These are phyloP conservation scores for Cottoperca gobio DNA, from an alignment of 2,797 vertebrate species.

Conservation along the genomic window DNA sequence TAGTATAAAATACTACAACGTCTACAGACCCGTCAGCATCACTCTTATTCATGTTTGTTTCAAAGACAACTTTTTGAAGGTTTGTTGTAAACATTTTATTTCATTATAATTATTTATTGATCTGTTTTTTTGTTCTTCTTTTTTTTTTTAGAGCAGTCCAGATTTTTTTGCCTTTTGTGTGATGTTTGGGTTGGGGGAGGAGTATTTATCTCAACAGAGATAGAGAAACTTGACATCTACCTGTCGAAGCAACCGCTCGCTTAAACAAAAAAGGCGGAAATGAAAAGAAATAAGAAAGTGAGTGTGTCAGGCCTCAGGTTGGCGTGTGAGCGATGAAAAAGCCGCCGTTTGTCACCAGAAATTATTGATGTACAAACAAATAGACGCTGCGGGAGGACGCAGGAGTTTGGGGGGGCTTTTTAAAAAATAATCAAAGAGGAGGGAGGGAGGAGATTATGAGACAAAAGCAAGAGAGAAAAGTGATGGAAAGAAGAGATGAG, in stretches of 20 bases:
- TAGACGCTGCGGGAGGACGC: constrained; percentile 55
- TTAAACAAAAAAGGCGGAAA: neutral
- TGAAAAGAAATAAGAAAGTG: constrained; percentile 47
- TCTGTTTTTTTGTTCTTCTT: neutral
- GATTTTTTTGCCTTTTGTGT: neutral
- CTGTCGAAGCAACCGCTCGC: constrained; percentile 45
- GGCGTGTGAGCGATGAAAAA: constrained; percentile 62
- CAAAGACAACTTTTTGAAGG: neutral
- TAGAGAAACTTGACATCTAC: constrained; percentile 49
- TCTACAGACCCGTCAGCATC: neutral
- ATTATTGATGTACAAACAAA: constrained; percentile 75
- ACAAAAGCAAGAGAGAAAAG: constrained; percentile 49
- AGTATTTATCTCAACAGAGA: constrained; percentile 35
- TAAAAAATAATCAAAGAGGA: no score
- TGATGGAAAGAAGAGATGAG: neutral
- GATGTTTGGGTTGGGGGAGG: neutral
- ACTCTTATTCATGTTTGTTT: neutral
- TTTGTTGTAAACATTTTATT: constrained; percentile 20
- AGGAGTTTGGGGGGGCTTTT: constrained; percentile 60
- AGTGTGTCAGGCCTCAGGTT: constrained; percentile 65
- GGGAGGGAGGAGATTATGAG: constrained; percentile 29
- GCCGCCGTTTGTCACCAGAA: constrained; percentile 59
- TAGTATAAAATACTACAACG: no score
- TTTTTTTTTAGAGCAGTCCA: neutral
- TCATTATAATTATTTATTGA: neutral